Conservation (phyloP, 2,113 vertebrate species). For the Hemiprocne comata region DNA sequence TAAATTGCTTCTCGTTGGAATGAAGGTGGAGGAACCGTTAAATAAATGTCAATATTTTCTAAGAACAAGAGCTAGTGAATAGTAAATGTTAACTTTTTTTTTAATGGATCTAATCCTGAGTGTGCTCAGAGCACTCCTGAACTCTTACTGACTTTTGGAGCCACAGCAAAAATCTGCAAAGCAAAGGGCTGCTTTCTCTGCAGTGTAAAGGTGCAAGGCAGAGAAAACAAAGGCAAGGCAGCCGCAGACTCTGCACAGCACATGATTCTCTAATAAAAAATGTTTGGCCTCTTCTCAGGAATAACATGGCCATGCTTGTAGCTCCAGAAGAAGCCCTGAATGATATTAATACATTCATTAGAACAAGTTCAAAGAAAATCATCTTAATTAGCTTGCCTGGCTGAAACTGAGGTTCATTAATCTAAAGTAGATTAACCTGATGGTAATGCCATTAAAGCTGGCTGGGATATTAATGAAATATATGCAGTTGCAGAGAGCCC, state of each 20-base stretch:
- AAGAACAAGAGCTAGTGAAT: background rate
- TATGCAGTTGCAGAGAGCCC: conserved; percentile 51
- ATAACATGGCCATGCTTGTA: conserved; percentile 69
- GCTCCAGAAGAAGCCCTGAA: conserved; percentile 61
- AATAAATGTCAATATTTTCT: background rate
- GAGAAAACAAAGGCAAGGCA: conserved; percentile 59
- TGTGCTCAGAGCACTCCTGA: background rate
- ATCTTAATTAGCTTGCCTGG: conserved; percentile 73
- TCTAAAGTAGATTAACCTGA: conserved; percentile 68
- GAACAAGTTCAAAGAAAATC: conserved; percentile 71
- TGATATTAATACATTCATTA: conserved; percentile 72
- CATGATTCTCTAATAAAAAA: conserved; percentile 64
- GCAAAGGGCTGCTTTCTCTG: background rate
- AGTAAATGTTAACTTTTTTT: background rate
- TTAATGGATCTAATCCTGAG: background rate
- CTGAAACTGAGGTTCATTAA: conserved; percentile 69
- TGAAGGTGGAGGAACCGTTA: background rate
- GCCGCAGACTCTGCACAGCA: conserved; percentile 28
- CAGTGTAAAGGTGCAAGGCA: background rate
- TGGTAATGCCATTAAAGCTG: conserved; percentile 65
- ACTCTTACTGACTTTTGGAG: background rate
- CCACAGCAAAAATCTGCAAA: background rate
- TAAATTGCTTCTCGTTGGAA: background rate
- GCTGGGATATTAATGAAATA: conserved; percentile 67
- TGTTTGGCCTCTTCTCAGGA: conserved; percentile 68